Conservation (phyloP, 1,140 invertebrate genomes). For the Acromyrmex charruanus region DNA sequence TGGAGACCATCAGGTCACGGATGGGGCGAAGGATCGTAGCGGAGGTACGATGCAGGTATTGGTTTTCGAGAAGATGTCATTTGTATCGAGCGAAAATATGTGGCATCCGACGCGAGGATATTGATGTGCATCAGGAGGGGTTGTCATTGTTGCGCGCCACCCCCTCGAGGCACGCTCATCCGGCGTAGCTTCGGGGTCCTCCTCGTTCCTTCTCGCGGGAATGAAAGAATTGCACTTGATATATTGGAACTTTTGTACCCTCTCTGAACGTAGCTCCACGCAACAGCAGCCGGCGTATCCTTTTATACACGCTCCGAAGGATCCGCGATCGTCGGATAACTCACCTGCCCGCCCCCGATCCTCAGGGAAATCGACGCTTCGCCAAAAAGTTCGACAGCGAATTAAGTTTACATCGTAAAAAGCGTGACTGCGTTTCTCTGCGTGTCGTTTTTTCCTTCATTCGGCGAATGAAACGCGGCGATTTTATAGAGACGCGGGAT, state of each 20-base stretch:
- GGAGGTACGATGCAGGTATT: conserved; percentile 67
- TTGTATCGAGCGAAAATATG: conserved; percentile 78
- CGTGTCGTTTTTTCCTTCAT: neutral
- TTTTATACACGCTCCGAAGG: conserved; percentile 71
- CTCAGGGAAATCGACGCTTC: conserved; percentile 63
- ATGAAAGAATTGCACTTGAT: conserved; percentile 78
- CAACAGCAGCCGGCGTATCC: conserved; percentile 78
- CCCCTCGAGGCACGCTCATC: conserved; percentile 61
- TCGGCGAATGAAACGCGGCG: neutral
- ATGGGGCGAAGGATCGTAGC: conserved; percentile 65
- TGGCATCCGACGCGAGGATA: conserved; percentile 75
- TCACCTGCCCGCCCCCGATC: conserved; percentile 66
- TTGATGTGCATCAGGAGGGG: conserved; percentile 76
- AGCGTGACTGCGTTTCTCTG: neutral
- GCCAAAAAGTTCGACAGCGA: conserved; percentile 32
- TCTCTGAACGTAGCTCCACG: conserved; percentile 67
- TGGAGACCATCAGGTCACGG: conserved; percentile 54
- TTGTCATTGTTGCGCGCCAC: conserved; percentile 75
- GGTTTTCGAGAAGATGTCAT: conserved; percentile 75
- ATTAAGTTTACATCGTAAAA: conserved; percentile 30
- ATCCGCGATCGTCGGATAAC: conserved; percentile 73
- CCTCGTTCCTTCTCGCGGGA: conserved; percentile 53
- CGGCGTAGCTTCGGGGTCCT: conserved; percentile 26
- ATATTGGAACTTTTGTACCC: conserved; percentile 79
- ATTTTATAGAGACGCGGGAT: neutral